Base-by-base conservation (phyloP, 2,888 invertebrate genomes). In the Acrocera orbiculus region DNA sequence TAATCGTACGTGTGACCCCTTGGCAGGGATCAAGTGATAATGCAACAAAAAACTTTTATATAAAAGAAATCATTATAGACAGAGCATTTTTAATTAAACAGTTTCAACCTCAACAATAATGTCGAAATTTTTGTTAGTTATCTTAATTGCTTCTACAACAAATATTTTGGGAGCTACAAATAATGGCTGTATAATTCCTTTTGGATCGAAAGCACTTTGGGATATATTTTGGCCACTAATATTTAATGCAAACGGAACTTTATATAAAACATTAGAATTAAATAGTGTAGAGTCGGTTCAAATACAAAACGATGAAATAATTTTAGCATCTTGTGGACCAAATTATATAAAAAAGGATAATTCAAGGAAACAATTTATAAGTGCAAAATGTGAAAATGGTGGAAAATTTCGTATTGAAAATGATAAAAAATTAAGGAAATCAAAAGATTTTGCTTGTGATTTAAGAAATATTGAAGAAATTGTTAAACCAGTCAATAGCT, bases 391-490 rank as follows among this genome's bases (percentile, higher is more conserved):
- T 30, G 42, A 36, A 4, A 30, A 23, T 2, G 34, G 30, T 5
- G 42, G 41, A 6, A 39, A 40, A 13, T 43, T 47, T 19, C 33
- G 26, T 9, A 34, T 36, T 8, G 20, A 23, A 23, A 24, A 23
- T 11, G 26, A 20, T 5, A 30, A 13, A 25, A 24, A 2, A 13
- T 33, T 20, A 30, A 38, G 33, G 23, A 36, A 30, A 22, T 30
- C 42, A 3, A 42, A 40, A 16, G 44, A 46, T 4, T 37, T 45
- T 1, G 41, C 42, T 3, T 51, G 52, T 36, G 50, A 52, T 37
- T 36, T 49, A 19, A 46, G 52, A 15, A 40, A 44, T 5, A 44
- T 50, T 13, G 51, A 52, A 39, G 48, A 50, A 36, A 44, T 49
- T 5, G 8, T 47, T 7, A 39, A 31, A 7, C 34, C 41, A 6